Conservation (phyloP, 2,888 invertebrate genomes). For the Drosophila setosimentum region DNA sequence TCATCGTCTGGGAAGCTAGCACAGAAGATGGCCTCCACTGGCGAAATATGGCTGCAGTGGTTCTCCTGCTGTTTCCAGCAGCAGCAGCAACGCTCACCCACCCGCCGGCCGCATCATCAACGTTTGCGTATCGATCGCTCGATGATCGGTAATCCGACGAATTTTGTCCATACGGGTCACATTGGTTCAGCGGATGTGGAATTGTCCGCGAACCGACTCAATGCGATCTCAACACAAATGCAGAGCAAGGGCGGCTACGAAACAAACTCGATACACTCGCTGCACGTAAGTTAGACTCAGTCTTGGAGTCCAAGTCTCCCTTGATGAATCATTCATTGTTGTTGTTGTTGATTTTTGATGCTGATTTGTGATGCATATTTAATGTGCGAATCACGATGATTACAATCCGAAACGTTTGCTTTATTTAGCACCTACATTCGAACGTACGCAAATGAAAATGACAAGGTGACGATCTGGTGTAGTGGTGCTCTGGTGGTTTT, state of each 20-base stretch:
- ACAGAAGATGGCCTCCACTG: constrained; percentile 89
- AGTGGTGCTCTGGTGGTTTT: neutral
- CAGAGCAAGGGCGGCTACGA: constrained; percentile 98
- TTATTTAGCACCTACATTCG: constrained; percentile 51
- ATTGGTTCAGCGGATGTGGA: constrained; percentile 96
- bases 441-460: neutral
- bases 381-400: constrained; percentile 60
- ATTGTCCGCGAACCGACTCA: constrained; percentile 92
- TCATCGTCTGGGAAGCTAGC: constrained; percentile 43
- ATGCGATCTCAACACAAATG: constrained; percentile 97
- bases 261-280: constrained; percentile 86
- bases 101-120: constrained; percentile 88
- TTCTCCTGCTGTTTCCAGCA: constrained; percentile 96
- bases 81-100: constrained; percentile 92
- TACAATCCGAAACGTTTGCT: constrained; percentile 41
- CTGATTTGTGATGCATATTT: constrained; percentile 18
- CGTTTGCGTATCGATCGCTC: constrained; percentile 94
- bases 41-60: constrained; percentile 96
- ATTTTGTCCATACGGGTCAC: constrained; percentile 96
- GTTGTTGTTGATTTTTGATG: neutral
- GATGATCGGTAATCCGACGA: constrained; percentile 98
- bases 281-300: constrained; percentile 80
- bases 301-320: neutral
- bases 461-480: constrained; percentile 34
- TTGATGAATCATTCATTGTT: constrained; percentile 19